Conservation (phyloP, 2,797 vertebrate species). For the Tinamus major region DNA sequence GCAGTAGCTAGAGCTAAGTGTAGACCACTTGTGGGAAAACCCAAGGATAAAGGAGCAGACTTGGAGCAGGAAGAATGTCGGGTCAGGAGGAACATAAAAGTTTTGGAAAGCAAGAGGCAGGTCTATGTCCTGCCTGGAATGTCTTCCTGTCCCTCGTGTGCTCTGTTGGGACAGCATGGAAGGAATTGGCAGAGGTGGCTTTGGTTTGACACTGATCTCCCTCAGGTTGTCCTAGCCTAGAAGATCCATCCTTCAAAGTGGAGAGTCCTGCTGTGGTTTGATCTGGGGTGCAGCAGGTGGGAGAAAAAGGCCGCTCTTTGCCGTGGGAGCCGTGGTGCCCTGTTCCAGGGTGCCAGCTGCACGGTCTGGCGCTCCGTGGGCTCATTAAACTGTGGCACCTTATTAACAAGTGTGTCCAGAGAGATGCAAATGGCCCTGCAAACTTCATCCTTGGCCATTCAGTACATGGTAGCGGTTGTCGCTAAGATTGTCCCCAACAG, state of each 20-base stretch:
- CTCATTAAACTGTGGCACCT: not conserved
- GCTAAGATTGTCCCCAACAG: conserved; percentile 35
- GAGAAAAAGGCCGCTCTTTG: not conserved
- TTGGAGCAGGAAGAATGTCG: not conserved
- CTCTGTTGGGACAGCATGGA: rapidly evolving
- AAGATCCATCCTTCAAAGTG: not conserved
- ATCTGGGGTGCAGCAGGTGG: not conserved
- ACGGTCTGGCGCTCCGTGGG: not conserved
- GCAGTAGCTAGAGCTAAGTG: not conserved
- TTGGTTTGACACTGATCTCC: not conserved
- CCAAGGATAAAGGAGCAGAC: not conserved
- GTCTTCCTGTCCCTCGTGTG: not conserved
- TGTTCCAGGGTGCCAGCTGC: not conserved
- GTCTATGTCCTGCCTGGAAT: not conserved
- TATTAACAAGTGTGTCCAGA: conserved; percentile 43
- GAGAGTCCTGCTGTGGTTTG: not conserved
- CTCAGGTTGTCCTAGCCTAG: not conserved
- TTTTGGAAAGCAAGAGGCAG: not conserved
- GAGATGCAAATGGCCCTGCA: conserved; percentile 37
- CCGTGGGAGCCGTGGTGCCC: not conserved
- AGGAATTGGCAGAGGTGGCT: not conserved
- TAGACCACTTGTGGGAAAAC: not conserved
- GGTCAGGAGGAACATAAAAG: not conserved
- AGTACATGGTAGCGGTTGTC: conserved; percentile 26
- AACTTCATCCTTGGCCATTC: conserved; percentile 41